These are phyloP conservation scores for Enteromius afrohamiltoni DNA, from an alignment of 2,797 vertebrate species.

Conservation along the genomic window DNA sequence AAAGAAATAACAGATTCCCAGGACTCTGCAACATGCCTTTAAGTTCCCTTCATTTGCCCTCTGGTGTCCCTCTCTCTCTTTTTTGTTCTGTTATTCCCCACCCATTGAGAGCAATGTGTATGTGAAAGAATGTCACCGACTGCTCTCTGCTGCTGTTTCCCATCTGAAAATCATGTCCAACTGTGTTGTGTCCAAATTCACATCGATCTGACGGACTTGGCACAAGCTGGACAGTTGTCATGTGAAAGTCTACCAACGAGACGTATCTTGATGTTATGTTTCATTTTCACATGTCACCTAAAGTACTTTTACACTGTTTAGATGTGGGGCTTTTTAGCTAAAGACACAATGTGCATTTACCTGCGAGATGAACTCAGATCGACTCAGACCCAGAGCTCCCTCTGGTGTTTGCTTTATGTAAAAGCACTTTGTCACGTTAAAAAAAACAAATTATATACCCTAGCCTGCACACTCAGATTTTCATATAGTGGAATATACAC, in stretches of 20 bases:
- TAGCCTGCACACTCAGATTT: background rate
- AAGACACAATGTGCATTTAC: background rate
- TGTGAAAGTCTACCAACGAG: background rate
- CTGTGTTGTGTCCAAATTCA: constrained; percentile 42
- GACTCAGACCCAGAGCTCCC: background rate
- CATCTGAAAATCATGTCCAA: constrained; percentile 53
- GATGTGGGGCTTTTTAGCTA: background rate
- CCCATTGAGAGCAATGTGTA: constrained; percentile 60
- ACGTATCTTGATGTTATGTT: background rate
- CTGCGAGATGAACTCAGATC: background rate
- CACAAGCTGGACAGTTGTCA: background rate
- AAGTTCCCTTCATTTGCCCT: constrained; percentile 21
- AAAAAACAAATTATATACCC: background rate
- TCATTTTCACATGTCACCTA: background rate
- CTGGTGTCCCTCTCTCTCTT: constrained; percentile 48
- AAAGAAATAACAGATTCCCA: constrained; percentile 53
- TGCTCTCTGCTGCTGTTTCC: constrained; percentile 43
- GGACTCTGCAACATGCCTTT: constrained; percentile 42
- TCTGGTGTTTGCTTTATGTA: background rate
- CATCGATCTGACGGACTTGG: background rate
- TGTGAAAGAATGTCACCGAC: constrained; percentile 77
- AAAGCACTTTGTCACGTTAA: background rate
- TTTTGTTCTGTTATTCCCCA: constrained; percentile 65
- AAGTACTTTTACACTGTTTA: background rate
- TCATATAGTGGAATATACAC: no score